Percentiles rank a stretch among this genome's conserved stretches.
Conservation (phyloP, 2,797 vertebrate species). For the Falco novaeseelandiae region DNA sequence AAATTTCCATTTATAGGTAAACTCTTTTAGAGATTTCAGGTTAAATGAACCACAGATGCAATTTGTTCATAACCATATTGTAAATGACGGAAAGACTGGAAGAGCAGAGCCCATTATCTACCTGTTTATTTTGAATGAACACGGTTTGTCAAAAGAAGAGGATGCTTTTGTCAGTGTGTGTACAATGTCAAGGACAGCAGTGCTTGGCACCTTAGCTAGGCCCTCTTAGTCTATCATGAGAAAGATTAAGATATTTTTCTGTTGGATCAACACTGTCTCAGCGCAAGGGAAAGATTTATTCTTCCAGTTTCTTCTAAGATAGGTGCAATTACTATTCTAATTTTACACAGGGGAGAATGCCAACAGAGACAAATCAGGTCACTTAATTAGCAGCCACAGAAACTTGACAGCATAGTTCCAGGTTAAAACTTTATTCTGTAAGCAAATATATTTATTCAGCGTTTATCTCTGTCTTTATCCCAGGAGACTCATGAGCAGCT, state of each 20-base stretch:
- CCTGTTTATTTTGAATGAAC: neutral
- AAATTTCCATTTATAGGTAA: neutral
- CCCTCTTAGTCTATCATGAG: neutral
- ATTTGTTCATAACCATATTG: neutral
- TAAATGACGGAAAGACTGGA: neutral
- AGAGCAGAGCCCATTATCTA: neutral
- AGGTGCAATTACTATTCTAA: neutral
- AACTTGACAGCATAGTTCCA: neutral
- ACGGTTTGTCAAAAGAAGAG: neutral
- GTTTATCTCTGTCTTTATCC: neutral
- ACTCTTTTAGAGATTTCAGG: neutral
- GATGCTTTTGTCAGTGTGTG: neutral
- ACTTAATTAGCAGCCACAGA: neutral
- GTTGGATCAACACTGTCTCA: neutral
- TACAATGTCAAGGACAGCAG: neutral
- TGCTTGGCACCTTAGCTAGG: neutral
- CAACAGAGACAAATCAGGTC: neutral
- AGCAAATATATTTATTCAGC: neutral
- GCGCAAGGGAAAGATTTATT: neutral
- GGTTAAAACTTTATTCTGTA: neutral
- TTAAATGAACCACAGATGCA: neutral
- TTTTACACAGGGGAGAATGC: neutral
- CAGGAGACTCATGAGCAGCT: neutral
- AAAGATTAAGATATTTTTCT: neutral
- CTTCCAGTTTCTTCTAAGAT: neutral